Conservation (phyloP, 2,797 vertebrate species). For the Mus caroli region DNA sequence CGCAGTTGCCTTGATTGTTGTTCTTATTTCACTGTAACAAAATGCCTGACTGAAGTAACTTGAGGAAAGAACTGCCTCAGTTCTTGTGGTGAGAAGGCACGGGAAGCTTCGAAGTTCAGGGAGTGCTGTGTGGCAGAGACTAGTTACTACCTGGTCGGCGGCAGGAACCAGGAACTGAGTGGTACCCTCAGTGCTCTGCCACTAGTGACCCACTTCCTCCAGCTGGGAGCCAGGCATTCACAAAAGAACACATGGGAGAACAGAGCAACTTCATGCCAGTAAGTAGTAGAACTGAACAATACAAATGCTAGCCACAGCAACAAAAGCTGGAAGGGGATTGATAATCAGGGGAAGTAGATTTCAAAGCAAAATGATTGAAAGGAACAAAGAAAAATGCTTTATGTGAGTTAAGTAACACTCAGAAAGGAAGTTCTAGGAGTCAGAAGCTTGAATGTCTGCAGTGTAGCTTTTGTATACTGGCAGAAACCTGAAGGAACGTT, state of each 20-base stretch:
- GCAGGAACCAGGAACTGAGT: neutral
- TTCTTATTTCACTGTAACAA: neutral
- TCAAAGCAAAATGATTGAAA: constrained; percentile 45
- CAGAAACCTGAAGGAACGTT: neutral
- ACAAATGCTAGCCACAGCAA: constrained; percentile 51
- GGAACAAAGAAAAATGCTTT: constrained; percentile 31
- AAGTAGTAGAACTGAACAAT: constrained; percentile 41
- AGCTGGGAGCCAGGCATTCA: neutral
- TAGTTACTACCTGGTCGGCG: neutral
- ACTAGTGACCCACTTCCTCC: neutral
- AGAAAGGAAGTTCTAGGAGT: constrained; percentile 7
- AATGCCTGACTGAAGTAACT: neutral
- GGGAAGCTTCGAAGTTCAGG: too few species aligned
- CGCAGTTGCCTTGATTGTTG: neutral
- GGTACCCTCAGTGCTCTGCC: too few species aligned
- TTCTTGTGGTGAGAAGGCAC: neutral
- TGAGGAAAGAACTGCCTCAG: neutral
- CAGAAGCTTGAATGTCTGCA: neutral
- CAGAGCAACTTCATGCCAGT: neutral
- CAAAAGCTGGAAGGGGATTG: constrained; percentile 27
- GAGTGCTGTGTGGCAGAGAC: neutral
- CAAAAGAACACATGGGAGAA: neutral
- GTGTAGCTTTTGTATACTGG: neutral
- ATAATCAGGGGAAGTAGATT: constrained; percentile 39
- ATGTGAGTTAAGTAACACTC: constrained; percentile 24